Conservation (phyloP, 35 echinoderm and acorn worm genomes). For the Ptychodera flava region DNA sequence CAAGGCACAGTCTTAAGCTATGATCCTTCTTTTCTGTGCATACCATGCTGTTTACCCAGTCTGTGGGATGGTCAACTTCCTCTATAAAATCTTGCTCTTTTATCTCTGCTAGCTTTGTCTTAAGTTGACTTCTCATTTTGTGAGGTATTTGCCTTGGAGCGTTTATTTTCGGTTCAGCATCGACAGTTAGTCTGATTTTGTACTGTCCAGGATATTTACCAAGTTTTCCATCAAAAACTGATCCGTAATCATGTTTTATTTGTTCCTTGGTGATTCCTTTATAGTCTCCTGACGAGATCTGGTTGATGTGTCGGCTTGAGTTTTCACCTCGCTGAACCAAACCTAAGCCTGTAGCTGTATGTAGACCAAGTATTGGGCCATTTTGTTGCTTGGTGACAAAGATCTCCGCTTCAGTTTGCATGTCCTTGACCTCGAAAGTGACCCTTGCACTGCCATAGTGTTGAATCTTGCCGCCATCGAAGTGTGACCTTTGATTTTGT, state of each 20-base stretch:
- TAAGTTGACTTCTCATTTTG: not conserved
- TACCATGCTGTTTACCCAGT: conserved; percentile 5
- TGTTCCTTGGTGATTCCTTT: not conserved
- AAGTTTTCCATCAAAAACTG: too few species aligned
- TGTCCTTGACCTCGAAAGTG: not conserved
- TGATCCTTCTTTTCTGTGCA: conserved; percentile 1
- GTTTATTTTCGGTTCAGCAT: not conserved
- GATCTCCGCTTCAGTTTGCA: not conserved
- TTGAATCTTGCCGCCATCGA: not conserved
- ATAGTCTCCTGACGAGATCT: not conserved
- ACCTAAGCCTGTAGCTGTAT: not conserved
- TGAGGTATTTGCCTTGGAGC: not conserved
- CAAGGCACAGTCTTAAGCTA: not conserved
- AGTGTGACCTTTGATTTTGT: not conserved
- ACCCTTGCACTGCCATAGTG: not conserved
- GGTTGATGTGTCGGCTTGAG: not conserved
- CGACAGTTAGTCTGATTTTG: not conserved
- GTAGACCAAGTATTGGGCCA: not conserved
- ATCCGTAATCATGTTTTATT: too few species aligned
- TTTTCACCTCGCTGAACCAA: not conserved
- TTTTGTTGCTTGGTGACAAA: not conserved
- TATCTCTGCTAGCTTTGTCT: not conserved
- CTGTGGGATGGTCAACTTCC: not conserved
- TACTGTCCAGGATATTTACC: not conserved
- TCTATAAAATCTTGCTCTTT: not conserved